phyloP scores from a whole-genome alignment of 2,113 vertebrate species.

The Ageneiosus marmoratus region DNA sequence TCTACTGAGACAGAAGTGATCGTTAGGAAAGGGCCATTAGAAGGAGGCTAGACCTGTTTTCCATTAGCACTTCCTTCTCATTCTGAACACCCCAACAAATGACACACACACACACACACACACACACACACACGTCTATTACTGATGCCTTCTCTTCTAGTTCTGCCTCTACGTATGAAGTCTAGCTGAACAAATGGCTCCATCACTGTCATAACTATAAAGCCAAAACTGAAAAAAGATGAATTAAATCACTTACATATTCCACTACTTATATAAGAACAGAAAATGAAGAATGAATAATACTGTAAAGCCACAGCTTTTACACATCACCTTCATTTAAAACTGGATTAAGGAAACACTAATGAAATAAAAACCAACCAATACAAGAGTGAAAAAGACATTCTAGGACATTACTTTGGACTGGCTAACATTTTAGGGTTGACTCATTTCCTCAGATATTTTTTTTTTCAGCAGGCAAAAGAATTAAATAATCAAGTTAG shows the following conservation, averaged over 20 bases:
- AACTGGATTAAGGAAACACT: neutral
- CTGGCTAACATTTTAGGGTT: neutral
- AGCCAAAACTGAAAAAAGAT: neutral
- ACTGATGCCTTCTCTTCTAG: neutral
- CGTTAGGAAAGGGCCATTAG: conserved; percentile 40
- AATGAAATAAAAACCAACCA: neutral
- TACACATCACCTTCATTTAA: neutral
- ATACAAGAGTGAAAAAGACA: neutral
- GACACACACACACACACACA: neutral
- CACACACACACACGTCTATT: conserved; percentile 17
- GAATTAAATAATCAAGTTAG: neutral
- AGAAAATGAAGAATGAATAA: neutral
- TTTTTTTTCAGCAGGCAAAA: neutral
- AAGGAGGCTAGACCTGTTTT: conserved; percentile 42
- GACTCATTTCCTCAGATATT: neutral
- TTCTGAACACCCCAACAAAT: neutral
- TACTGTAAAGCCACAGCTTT: neutral
- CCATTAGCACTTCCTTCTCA: conserved; percentile 33
- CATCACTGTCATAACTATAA: neutral
- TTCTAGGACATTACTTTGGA: conserved; percentile 1
- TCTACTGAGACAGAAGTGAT: conserved; percentile 30
- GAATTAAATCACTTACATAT: neutral
- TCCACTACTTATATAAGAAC: conserved; percentile 2
- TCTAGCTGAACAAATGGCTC: conserved; percentile 14
- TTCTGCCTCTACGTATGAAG: conserved; percentile 9